Evolutionary conservation across 1,140 invertebrate species (phyloP).

Genomic region (Heliothis subflexa): DNA sequence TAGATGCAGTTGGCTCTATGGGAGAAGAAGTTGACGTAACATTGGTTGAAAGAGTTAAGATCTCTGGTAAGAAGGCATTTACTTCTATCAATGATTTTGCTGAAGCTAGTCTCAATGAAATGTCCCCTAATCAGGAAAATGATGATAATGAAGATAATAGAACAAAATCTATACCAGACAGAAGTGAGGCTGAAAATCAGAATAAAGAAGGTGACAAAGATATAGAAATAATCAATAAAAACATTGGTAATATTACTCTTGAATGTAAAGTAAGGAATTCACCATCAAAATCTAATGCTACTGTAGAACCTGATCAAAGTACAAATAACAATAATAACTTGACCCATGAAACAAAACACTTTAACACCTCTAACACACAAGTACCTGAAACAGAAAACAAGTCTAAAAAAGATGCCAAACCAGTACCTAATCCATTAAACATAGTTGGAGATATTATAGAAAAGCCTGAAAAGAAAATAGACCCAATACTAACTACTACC

Average conservation of each 20-base stretch:
- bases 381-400: background rate
- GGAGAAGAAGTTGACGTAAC: conserved; percentile 82
- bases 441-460: conserved; percentile 81
- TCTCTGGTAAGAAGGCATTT: conserved; percentile 61
- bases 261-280: background rate
- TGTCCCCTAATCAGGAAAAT: conserved; percentile 48
- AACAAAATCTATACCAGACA: background rate
- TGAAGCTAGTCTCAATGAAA: conserved; percentile 67
- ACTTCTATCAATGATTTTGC: conserved; percentile 77
- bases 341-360: background rate
- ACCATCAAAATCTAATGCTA: background rate
- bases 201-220: background rate
- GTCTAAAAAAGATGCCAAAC: conserved; percentile 52
- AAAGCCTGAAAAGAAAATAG: conserved; percentile 73
- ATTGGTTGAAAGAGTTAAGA: conserved; percentile 66
- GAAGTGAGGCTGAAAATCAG: background rate
- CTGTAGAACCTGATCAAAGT: conserved; percentile 18
- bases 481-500: conserved; percentile 68
- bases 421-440: conserved; percentile 66
- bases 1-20: conserved; percentile 66
- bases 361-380: background rate
- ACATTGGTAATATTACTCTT: background rate
- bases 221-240: conserved; percentile 1
- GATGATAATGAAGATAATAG: conserved; percentile 45
- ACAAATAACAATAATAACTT: conserved; percentile 39